phyloP scores from a whole-genome alignment of 2,888 invertebrate genomes.

The Bombylius discolor region DNA sequence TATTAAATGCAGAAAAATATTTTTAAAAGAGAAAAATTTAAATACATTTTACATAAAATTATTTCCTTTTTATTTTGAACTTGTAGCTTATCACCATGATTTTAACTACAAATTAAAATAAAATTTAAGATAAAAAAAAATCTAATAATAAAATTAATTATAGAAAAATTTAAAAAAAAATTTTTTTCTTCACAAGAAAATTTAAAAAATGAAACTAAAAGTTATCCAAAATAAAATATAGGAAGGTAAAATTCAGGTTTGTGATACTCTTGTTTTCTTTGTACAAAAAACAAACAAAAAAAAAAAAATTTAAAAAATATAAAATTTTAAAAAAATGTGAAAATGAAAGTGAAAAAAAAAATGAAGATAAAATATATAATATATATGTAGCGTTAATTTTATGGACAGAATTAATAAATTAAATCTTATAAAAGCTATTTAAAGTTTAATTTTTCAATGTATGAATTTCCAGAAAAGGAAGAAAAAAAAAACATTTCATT shows the following conservation, averaged over 20 bases:
- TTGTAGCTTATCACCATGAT: not conserved
- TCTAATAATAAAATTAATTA: too few species aligned
- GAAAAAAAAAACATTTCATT: too few species aligned
- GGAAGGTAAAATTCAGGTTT: slow-evolving; percentile 13
- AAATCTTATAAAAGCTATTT: not conserved
- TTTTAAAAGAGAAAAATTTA: too few species aligned
- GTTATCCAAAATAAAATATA: not conserved
- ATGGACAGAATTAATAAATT: not conserved
- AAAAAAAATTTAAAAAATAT: not conserved
- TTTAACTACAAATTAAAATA: not conserved
- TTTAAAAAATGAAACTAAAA: not conserved
- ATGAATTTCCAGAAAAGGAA: too few species aligned
- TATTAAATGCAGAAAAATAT: too few species aligned
- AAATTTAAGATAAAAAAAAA: not conserved
- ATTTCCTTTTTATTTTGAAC: not conserved
- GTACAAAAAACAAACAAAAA: slow-evolving; percentile 6
- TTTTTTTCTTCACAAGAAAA: not conserved
- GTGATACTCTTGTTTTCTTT: slow-evolving; percentile 15
- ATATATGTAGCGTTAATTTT: slow-evolving; percentile 14
- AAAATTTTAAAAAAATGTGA: not conserved
- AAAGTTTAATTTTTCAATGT: too few species aligned
- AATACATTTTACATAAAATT: not conserved
- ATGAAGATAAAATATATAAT: slow-evolving; percentile 9
- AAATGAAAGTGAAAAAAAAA: not conserved
- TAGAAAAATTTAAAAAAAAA: too few species aligned